Percentiles rank a stretch among this genome's conserved stretches.
phyloP scores from a whole-genome alignment of 2,113 vertebrate genomes.

The Antechinus flavipes region DNA sequence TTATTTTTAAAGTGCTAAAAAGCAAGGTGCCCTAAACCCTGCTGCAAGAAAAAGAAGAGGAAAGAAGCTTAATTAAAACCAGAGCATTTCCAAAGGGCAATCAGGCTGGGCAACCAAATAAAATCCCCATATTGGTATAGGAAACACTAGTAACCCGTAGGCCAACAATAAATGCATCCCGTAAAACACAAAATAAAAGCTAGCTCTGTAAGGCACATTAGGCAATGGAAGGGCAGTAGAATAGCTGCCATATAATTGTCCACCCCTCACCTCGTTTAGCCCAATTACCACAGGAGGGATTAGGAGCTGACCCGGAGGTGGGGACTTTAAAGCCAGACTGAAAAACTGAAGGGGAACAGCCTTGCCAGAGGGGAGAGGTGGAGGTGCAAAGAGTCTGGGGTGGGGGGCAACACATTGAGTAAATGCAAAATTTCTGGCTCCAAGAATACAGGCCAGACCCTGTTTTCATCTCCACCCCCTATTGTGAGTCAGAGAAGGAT shows the following conservation, averaged over 20 bases:
- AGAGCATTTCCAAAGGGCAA: constrained; percentile 50
- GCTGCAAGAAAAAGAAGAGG: neutral
- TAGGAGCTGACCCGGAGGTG: constrained; percentile 55
- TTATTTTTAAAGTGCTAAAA: constrained; percentile 70
- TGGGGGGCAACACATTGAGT: rapidly evolving
- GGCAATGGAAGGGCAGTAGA: constrained; percentile 32
- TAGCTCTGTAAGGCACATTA: constrained; percentile 66
- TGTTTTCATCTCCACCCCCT: neutral
- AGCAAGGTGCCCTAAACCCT: constrained; percentile 3
- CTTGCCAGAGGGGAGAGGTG: neutral
- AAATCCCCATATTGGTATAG: constrained; percentile 31
- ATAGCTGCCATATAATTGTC: constrained; percentile 9
- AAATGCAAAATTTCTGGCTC: neutral
- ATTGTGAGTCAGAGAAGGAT: neutral
- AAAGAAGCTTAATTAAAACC: constrained; percentile 69
- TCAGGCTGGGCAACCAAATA: constrained; percentile 59
- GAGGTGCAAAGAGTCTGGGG: neutral
- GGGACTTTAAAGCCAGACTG: constrained; percentile 21
- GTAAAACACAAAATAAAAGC: constrained; percentile 75
- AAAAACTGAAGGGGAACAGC: constrained; percentile 24
- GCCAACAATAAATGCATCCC: constrained; percentile 69
- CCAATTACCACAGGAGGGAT: constrained; percentile 58
- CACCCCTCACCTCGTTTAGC: constrained; percentile 59
- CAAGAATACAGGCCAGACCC: neutral
- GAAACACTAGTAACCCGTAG: constrained; percentile 61